Evolutionary conservation across 2,113 vertebrate species (phyloP).

Genomic region (Cheilinus undulatus): DNA sequence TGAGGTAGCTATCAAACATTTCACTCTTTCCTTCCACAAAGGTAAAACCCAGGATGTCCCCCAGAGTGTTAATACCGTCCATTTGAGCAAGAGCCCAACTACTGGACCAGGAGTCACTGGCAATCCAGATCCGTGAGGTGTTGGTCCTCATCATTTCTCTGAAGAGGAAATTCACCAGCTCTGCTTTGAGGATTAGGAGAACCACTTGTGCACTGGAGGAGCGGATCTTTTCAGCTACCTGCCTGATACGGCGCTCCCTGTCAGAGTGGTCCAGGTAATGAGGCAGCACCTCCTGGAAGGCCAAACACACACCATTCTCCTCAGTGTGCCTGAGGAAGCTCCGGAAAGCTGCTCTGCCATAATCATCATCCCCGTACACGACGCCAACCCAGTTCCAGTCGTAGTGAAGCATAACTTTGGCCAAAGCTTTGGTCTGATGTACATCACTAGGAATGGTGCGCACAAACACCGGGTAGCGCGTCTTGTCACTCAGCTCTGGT

Average conservation of each 20-base stretch:
- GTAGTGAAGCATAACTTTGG: slow-evolving; percentile 64
- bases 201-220: slow-evolving; percentile 70
- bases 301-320: slow-evolving; percentile 63
- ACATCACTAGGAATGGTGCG: slow-evolving; percentile 80
- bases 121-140: slow-evolving; percentile 76
- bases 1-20: slow-evolving; percentile 72
- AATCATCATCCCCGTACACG: slow-evolving; percentile 77
- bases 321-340: slow-evolving; percentile 65
- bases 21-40: slow-evolving; percentile 61
- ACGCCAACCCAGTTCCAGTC: slow-evolving; percentile 81
- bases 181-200: slow-evolving; percentile 68
- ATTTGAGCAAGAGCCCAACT: slow-evolving; percentile 52
- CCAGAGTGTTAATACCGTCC: slow-evolving; percentile 72
- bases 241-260: slow-evolving; percentile 16
- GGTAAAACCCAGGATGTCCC: slow-evolving; percentile 77
- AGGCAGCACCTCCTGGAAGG: slow-evolving; percentile 67
- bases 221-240: slow-evolving; percentile 52
- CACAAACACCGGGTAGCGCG: slow-evolving; percentile 69
- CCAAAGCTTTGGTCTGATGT: slow-evolving; percentile 76
- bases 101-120: slow-evolving; percentile 77
- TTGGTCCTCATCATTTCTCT: slow-evolving; percentile 63
- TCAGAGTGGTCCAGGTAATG: slow-evolving; percentile 41
- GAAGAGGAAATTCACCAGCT: slow-evolving; percentile 72
- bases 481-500: slow-evolving; percentile 68
- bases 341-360: slow-evolving; percentile 72